A percentile compares a stretch with the other conserved stretches of the same genome.
Evolutionary conservation across 2,797 vertebrate genomes (phyloP).

Genomic region (Clarias fuscus): DNA sequence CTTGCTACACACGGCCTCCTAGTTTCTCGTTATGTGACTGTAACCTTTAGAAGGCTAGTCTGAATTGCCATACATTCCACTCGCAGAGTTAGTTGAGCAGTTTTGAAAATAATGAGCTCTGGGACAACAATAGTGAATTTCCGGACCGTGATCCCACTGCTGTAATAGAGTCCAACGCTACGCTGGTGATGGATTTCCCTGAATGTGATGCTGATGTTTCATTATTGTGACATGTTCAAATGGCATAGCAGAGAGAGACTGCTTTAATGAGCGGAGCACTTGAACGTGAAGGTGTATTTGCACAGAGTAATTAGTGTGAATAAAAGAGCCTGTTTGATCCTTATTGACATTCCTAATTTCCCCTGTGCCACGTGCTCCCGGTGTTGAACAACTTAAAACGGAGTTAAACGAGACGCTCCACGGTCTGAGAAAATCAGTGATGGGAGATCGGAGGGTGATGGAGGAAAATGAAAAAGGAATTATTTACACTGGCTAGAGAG

Average conservation of each 20-base stretch:
- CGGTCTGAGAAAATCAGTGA: constrained; percentile 46
- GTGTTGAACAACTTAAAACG: constrained; percentile 51
- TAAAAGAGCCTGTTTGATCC: constrained; percentile 56
- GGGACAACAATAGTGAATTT: constrained; percentile 4
- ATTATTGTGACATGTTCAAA: constrained; percentile 54
- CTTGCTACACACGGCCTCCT: not conserved
- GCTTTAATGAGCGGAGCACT: constrained; percentile 55
- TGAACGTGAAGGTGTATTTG: constrained; percentile 59
- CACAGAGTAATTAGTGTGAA: constrained; percentile 59
- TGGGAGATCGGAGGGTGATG: constrained; percentile 42
- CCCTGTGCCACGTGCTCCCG: constrained; percentile 41
- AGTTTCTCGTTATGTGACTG: not conserved
- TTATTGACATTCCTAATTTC: constrained; percentile 60
- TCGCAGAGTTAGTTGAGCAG: not conserved
- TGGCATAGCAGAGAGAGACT: constrained; percentile 39
- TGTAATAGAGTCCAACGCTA: constrained; percentile 23
- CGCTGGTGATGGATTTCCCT: constrained; percentile 10
- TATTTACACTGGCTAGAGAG: constrained; percentile 20
- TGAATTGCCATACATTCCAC: not conserved
- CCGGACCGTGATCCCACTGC: not conserved
- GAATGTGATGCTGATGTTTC: constrained; percentile 43
- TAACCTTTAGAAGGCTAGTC: not conserved
- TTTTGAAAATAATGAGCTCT: constrained; percentile 18
- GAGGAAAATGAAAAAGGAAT: constrained; percentile 43
- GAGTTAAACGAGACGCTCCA: constrained; percentile 53